These are phyloP conservation scores for Pristionchus entomophagus DNA, from an alignment of 2,888 invertebrate species.

Conservation along the genomic window DNA sequence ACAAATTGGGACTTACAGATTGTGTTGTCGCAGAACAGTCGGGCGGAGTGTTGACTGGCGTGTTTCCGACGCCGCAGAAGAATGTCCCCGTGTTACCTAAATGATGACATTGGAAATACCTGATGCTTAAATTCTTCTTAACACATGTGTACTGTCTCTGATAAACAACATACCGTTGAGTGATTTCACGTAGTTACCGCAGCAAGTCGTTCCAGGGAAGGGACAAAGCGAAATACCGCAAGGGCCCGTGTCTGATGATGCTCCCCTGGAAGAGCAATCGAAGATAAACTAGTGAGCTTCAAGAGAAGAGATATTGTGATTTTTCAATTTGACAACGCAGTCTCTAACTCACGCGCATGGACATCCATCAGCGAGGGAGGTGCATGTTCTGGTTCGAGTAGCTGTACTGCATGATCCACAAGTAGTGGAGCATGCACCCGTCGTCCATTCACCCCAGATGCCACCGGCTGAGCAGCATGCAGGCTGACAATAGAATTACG, in stretches of 20 bases:
- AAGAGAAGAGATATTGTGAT: too few species aligned
- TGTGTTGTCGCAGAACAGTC: too few species aligned
- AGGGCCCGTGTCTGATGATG: neutral
- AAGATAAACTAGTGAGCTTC: neutral
- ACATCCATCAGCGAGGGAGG: slow-evolving; percentile 51
- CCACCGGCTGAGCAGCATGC: slow-evolving; percentile 59
- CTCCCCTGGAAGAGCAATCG: neutral
- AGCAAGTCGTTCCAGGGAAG: slow-evolving; percentile 60
- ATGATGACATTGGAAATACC: neutral
- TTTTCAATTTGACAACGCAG: too few species aligned
- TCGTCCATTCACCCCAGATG: slow-evolving; percentile 62
- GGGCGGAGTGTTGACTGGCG: too few species aligned
- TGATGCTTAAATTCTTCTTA: too few species aligned
- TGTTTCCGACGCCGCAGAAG: slow-evolving; percentile 27
- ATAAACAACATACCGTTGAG: slow-evolving; percentile 36
- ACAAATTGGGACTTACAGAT: too few species aligned
- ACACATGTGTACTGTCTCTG: too few species aligned
- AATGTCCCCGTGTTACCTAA: neutral
- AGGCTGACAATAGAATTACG: neutral
- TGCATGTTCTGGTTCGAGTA: slow-evolving; percentile 49
- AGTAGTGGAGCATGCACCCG: slow-evolving; percentile 52
- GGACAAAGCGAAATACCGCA: slow-evolving; percentile 52
- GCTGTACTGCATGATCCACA: slow-evolving; percentile 58
- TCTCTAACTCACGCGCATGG: slow-evolving; percentile 52
- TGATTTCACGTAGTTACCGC: slow-evolving; percentile 53